Evolutionary conservation across 2,113 vertebrate genomes (phyloP), one percentile per base, ranked within the genome.

Genomic region (Spilogale gracilis): DNA sequence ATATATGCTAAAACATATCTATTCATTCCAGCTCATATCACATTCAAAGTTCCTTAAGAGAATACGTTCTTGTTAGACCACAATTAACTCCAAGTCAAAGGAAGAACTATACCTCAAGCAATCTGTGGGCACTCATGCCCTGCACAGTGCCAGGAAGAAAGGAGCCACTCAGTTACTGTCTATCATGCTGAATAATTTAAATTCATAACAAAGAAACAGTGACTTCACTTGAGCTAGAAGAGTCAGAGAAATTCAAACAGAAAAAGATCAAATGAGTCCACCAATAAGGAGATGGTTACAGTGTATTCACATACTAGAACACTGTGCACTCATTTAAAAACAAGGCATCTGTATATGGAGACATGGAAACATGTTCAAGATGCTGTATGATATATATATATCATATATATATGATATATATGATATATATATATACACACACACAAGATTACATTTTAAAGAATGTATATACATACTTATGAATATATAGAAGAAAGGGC

Each of bases 231-330:
- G 18, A 96, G 30, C 67, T 78, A 90, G 11, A 94, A 56, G 18
- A 48, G 30, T 74, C 67, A 67, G 32, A 45, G 27, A 79, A 78
- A 89, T 93, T 85, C 54, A 91, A 93, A 93, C 6, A 76, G 69
- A 92, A 96, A 96, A 94, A 87, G 71, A 89, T 58, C 43, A 94
- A 94, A 65, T 83, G 60, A 97, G 45, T 38, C 83, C 52, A 88
- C 30, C 65, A 78, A 73, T 16, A 84, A 3, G 71, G 27, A 96
- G 69, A 95, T 20, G 16, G 23, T 80, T 12, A 56, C 1, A 48
- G 10, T 9, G 87, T 74, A 71, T 14, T 88, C 38, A 94, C 25
- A 63, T 48, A 96, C 82, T 1, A 91, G 54, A 97, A 81, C 58
- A 85, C 23, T 50, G 83, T 3, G 1, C 9, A 60, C 86, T 82